Evolutionary conservation across 92 coral and sea anemone genomes (phyloP), one percentile per base, ranked within the genome.

Genomic region (Micromussa lordhowensis): DNA sequence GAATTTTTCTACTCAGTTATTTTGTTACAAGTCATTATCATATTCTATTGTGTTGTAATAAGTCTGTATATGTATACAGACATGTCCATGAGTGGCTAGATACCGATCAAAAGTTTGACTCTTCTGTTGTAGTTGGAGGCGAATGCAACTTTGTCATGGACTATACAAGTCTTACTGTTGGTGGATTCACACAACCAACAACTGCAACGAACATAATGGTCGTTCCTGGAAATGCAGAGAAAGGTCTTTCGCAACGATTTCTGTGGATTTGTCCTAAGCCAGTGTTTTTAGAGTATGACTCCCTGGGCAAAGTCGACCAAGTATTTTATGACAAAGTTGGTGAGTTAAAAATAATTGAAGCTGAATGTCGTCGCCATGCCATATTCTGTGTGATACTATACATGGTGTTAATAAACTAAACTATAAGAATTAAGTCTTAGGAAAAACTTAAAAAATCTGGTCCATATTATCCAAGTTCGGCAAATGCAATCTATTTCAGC

Each of bases 181-280:
- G 80, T 22, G 76, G 86, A 21, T 58, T 82, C 34, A 82, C 86
- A 31, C 88, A 85, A 51, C 88, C 88, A 30, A 40, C 81, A 30
- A 85, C 81, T 31, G 88, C 88, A 7, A 57, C 80, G 1, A 59
- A 76, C 71, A 85, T 85, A 3, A 75, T 48, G 38, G 55, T 49
- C 68, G 79, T 68, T 36, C 75, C 79, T 74, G 88, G 88, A 2
- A 85, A 76, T 30, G 88, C 88, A 4, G 88, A 85, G 30, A 85
- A 85, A 76, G 88, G 88, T 14, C 77, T 85, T 22, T 85, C 88
- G 1, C 61, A 75, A n/a, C 80, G 88, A 48, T 85, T 85, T 44
- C 81, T 85, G 26, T 85, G 88, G 88, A 22, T 85, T 49, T 85
- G 73, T 36, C 88, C 88, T 15, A 57, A 48, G 40, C 88, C 88